Evolutionary conservation across 2,113 vertebrate genomes (phyloP), one percentile per base, ranked within the genome.

Genomic region (Stomatorhinus ivindoensis): DNA sequence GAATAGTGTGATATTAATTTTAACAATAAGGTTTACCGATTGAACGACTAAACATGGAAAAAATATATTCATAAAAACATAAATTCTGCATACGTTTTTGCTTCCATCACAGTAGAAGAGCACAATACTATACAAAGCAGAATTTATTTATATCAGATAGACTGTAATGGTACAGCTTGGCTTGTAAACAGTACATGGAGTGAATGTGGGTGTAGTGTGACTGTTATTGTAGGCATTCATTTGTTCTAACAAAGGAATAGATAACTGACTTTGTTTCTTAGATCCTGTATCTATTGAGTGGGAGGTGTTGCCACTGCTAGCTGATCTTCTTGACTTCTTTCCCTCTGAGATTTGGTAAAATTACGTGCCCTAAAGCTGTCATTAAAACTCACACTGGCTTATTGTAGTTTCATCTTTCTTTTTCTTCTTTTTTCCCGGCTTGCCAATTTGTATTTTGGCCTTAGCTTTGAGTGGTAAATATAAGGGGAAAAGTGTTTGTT

Each of bases 351-450:
- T 53, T 53, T 15, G 11, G 35, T 8, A 53, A 87, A 87, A 87
- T 87, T 55, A 53, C 27, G 48, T 87, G 85, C 85, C 85, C 85
- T 87, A 87, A 87, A 87, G 85, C 85, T 87, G 85, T 87, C 85
- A 87, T 87, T 87, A 87, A 55, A 55, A 86, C 48, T 87, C 85
- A 87, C 4, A 53, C 50, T 87, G 27, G 47, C n/a, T 87, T 87
- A 87, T 6, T 39, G 53, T 87, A 39, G 85, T 87, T 87, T 87
- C 50, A 21, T 87, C 27, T 87, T 53, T 35, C 13, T 55, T 35
- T 53, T 87, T 31, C n/a, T 86, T 86, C 27, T 86, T 86, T 15
- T 47, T 47, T 31, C 27, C 31, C 50, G 39, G 82, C 44, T 84
- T 84, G 17, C 82, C 82, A 84, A 55, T 53, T 87, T 87, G 50